Percentiles rank a stretch among this genome's conserved stretches.
These are phyloP conservation scores for Agrochola lychnidis DNA, from an alignment of 2,888 invertebrate genomes.

Conservation along the genomic window DNA sequence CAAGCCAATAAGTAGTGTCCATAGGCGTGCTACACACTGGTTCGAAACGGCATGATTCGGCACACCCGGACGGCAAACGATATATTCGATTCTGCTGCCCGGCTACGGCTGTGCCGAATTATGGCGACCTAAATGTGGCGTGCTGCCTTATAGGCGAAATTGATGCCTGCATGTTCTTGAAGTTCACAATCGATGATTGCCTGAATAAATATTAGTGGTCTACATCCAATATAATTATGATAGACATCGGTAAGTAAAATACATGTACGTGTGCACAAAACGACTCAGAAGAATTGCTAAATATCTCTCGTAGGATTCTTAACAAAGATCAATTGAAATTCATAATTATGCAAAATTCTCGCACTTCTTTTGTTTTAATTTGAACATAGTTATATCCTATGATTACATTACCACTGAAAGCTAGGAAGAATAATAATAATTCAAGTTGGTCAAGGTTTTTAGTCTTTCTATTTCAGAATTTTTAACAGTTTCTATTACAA, in stretches of 20 bases:
- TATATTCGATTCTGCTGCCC: not conserved
- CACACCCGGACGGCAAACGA: too few species aligned
- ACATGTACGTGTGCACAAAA: not conserved
- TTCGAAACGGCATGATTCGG: too few species aligned
- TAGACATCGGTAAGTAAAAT: not conserved
- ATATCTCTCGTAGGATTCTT: not conserved
- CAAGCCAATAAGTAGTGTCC: not conserved
- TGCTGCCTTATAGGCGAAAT: not conserved
- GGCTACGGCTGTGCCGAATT: not conserved
- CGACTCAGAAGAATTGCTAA: not conserved
- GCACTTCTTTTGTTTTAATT: not conserved
- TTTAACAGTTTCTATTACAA: not conserved
- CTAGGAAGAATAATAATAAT: not conserved
- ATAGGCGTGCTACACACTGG: too few species aligned
- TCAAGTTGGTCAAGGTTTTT: constrained; percentile 15
- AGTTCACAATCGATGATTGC: not conserved
- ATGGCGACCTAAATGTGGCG: not conserved
- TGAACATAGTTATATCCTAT: not conserved
- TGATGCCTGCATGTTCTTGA: not conserved
- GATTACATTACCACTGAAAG: not conserved
- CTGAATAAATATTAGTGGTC: not conserved
- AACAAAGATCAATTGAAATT: not conserved
- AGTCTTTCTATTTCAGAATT: not conserved
- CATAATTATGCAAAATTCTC: not conserved
- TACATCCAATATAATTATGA: not conserved